These are phyloP conservation scores for Myripristis murdjan DNA, from an alignment of 2,797 vertebrate genomes.

Conservation along the genomic window DNA sequence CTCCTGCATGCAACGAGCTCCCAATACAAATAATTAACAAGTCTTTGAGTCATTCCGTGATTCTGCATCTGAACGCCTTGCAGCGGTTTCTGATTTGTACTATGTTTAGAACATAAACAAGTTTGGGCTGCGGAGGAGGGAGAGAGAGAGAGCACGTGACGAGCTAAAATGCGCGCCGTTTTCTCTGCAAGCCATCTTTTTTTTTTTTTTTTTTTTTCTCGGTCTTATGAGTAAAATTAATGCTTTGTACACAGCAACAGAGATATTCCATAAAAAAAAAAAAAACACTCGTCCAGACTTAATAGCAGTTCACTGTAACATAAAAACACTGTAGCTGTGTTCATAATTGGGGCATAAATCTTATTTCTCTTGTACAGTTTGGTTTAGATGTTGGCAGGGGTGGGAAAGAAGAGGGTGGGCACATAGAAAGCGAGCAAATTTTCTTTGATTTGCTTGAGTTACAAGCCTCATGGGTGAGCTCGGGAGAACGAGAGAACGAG, in stretches of 20 bases:
- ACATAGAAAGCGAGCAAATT: conserved; percentile 51
- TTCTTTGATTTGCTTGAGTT: conserved; percentile 73
- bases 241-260: conserved; percentile 37
- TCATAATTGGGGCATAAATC: conserved; percentile 46
- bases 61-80: conserved; percentile 31
- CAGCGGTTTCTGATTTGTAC: conserved; percentile 43
- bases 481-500: conserved; percentile 11
- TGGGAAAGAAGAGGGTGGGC: conserved; percentile 59
- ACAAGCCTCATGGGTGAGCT: conserved; percentile 63
- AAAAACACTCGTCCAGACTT: conserved; percentile 11
- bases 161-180: conserved; percentile 28
- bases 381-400: conserved; percentile 38
- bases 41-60: conserved; percentile 38
- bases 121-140: conserved; percentile 25
- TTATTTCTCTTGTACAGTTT: conserved; percentile 12
- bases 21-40: conserved; percentile 80
- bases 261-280: conserved; percentile 23
- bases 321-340: conserved; percentile 17
- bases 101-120: conserved; percentile 59
- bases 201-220: no score
- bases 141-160: conserved; percentile 29
- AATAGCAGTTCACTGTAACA: conserved; percentile 29
- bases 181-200: conserved; percentile 40
- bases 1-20: conserved; percentile 53
- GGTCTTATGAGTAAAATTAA: conserved; percentile 35